Conservation (phyloP, 1,140 invertebrate species). For the Cotesia typhae region DNA sequence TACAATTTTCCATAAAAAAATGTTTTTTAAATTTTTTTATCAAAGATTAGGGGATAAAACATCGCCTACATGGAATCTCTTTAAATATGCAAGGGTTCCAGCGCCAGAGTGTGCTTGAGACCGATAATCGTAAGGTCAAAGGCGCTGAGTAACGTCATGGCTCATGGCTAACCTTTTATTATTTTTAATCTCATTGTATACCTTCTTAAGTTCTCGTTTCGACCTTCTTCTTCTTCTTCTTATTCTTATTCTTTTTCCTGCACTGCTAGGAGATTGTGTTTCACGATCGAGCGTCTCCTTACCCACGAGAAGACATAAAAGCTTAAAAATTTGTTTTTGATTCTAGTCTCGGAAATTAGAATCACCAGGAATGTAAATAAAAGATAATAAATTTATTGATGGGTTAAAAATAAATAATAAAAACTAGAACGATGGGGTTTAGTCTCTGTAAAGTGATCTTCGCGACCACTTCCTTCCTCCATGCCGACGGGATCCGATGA, state of each 20-base stretch:
- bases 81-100: slow-evolving; percentile 36
- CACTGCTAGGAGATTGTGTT: slow-evolving; percentile 40
- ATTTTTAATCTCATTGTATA: too few species aligned
- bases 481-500: slow-evolving; percentile 60
- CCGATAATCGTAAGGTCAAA: slow-evolving; percentile 58
- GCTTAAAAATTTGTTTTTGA: slow-evolving; percentile 12
- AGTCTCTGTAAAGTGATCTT: slow-evolving; percentile 60
- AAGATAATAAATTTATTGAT: neutral
- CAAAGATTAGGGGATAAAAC: slow-evolving; percentile 22
- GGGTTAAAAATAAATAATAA: slow-evolving; percentile 15
- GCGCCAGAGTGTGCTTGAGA: slow-evolving; percentile 45
- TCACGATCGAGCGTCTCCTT: slow-evolving; percentile 17
- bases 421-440: slow-evolving; percentile 14
- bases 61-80: too few species aligned
- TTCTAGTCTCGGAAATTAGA: neutral
- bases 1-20: too few species aligned
- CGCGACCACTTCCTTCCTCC: slow-evolving; percentile 65
- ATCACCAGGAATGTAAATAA: slow-evolving; percentile 28
- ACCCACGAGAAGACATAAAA: slow-evolving; percentile 19
- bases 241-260: slow-evolving; percentile 39
- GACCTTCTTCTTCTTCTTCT: slow-evolving; percentile 41
- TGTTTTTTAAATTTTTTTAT: too few species aligned
- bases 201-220: slow-evolving; percentile 31
- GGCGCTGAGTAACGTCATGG: slow-evolving; percentile 64
- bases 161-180: slow-evolving; percentile 53